These are phyloP conservation scores for Tolypeutes matacus DNA, from an alignment of 2,797 vertebrate genomes.

Conservation along the genomic window DNA sequence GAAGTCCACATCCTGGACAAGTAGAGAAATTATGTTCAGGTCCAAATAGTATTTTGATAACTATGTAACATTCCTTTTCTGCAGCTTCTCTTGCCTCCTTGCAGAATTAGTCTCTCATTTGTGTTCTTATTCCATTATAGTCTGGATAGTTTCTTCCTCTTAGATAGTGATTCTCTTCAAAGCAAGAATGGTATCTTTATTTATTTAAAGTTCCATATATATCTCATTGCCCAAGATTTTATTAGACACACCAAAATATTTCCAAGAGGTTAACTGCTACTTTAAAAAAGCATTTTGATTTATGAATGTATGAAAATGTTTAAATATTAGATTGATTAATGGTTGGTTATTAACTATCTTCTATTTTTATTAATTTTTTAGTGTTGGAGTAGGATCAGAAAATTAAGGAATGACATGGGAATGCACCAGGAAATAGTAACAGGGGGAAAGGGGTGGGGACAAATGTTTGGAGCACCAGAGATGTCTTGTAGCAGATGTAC, in stretches of 20 bases:
- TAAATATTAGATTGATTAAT: background rate
- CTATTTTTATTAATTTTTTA: background rate
- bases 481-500: background rate
- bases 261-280: background rate
- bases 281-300: background rate
- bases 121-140: background rate
- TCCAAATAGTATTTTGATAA: slow-evolving; percentile 7
- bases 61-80: background rate
- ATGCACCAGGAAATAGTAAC: background rate
- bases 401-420: background rate
- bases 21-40: background rate
- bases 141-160: background rate
- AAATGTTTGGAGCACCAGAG: background rate
- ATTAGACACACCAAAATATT: background rate
- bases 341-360: background rate
- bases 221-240: background rate
- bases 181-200: background rate
- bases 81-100: background rate
- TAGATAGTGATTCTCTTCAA: background rate
- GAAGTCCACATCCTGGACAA: background rate
- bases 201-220: background rate
- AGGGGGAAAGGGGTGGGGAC: fast-evolving
- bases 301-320: background rate
- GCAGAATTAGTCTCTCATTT: background rate
- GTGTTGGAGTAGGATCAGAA: background rate